Evolutionary conservation across 1,140 invertebrate species (phyloP).

Genomic region (Sinonovacula constricta): DNA sequence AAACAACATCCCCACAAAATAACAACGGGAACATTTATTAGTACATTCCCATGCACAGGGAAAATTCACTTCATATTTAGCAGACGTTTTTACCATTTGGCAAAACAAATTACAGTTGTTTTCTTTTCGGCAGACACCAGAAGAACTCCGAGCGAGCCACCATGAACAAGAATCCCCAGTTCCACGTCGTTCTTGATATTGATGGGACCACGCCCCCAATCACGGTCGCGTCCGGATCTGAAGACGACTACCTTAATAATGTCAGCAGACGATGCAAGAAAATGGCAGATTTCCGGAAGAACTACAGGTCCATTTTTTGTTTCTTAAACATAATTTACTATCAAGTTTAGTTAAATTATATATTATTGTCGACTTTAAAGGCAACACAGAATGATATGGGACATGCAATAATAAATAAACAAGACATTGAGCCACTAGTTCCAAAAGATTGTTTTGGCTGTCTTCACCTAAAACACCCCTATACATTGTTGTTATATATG

Average conservation of each 20-base stretch:
- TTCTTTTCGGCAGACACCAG: slow-evolving; percentile 42
- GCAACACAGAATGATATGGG: too few relatives aligned
- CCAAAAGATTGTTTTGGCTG: too few relatives aligned
- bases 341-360: not conserved
- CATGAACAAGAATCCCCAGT: slow-evolving; percentile 40
- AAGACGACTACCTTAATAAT: slow-evolving; percentile 28
- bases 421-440: too few relatives aligned
- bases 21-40: too few relatives aligned
- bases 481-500: too few relatives aligned
- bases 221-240: slow-evolving; percentile 26
- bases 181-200: slow-evolving; percentile 46
- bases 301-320: slow-evolving; percentile 10
- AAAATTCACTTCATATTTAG: too few relatives aligned
- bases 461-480: too few relatives aligned
- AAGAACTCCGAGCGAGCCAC: slow-evolving; percentile 10
- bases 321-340: not conserved
- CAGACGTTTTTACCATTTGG: too few relatives aligned
- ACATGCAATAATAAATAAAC: too few relatives aligned
- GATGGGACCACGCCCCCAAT: slow-evolving; percentile 45
- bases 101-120: too few relatives aligned
- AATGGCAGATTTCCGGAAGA: slow-evolving; percentile 33
- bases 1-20: too few relatives aligned
- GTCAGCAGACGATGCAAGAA: slow-evolving; percentile 42
- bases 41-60: too few relatives aligned
- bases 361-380: not conserved